These are phyloP conservation scores for Dasysyrphus tricinctus DNA, from an alignment of 2,888 invertebrate genomes.

Conservation along the genomic window DNA sequence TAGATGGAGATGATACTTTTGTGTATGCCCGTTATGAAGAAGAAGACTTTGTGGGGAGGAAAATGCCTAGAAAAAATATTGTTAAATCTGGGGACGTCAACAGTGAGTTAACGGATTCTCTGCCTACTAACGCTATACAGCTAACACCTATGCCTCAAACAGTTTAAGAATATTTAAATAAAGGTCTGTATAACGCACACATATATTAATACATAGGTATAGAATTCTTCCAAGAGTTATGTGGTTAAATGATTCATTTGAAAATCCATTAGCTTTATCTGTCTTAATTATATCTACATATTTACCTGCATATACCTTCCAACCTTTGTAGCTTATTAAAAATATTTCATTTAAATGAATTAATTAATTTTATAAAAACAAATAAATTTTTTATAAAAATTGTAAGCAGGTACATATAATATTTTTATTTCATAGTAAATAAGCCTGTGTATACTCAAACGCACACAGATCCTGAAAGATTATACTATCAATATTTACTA, in stretches of 20 bases:
- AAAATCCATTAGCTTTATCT: background rate
- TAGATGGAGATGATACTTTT: constrained; percentile 34
- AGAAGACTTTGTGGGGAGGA: constrained; percentile 76
- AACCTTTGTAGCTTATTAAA: background rate
- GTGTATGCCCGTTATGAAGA: constrained; percentile 75
- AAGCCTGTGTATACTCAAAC: constrained; percentile 41
- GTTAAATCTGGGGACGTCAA: constrained; percentile 60
- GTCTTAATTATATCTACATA: background rate
- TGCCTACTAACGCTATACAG: constrained; percentile 75
- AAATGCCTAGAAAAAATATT: constrained; percentile 57
- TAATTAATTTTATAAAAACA: background rate
- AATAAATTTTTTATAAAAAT: background rate
- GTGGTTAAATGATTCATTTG: background rate
- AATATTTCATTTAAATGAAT: background rate
- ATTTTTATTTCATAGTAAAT: too few relatives aligned
- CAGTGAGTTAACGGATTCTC: constrained; percentile 76
- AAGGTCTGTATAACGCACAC: background rate
- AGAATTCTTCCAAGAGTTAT: background rate
- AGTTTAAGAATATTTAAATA: constrained; percentile 61
- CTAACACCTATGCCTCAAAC: constrained; percentile 76
- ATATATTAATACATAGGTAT: background rate
- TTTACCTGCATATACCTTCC: too few relatives aligned
- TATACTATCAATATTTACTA: constrained; percentile 10
- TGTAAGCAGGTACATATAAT: background rate
- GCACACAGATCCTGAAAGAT: constrained; percentile 36